Conservation (phyloP, 2,888 invertebrate species). For the Eustalomyia histrio region DNA sequence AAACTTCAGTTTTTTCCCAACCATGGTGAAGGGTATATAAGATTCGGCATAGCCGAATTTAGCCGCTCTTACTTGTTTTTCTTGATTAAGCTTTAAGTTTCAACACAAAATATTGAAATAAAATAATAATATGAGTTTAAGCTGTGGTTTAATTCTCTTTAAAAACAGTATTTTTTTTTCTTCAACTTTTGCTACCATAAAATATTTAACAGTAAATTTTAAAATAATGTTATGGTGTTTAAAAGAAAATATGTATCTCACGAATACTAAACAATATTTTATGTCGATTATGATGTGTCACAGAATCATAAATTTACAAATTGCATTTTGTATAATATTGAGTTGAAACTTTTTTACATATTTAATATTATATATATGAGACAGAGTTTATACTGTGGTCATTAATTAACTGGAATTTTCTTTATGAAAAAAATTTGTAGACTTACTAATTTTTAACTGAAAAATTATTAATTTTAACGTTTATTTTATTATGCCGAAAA, state of each 20-base stretch:
- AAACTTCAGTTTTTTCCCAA: too few relatives aligned
- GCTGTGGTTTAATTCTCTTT: too few relatives aligned
- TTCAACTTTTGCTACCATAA: background rate
- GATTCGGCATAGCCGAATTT: too few relatives aligned
- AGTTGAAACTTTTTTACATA: background rate
- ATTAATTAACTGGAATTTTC: background rate
- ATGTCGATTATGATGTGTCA: background rate
- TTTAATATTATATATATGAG: background rate
- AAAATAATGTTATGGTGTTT: background rate
- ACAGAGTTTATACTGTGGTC: background rate
- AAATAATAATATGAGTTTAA: too few relatives aligned
- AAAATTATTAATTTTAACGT: too few relatives aligned
- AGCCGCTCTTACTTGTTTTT: too few relatives aligned
- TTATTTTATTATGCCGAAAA: too few relatives aligned
- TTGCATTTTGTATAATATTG: slow-evolving; percentile 20
- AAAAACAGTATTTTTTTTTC: too few relatives aligned
- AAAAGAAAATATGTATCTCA: background rate
- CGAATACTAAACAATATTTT: background rate
- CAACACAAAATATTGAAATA: too few relatives aligned
- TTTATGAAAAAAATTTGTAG: background rate
- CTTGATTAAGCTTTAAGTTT: too few relatives aligned
- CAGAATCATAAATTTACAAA: slow-evolving; percentile 18
- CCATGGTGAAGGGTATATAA: too few relatives aligned
- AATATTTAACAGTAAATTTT: background rate
- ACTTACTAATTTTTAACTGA: background rate